Conservation (phyloP, 2,888 invertebrate genomes). For the Rhorus exstirpatorius region DNA sequence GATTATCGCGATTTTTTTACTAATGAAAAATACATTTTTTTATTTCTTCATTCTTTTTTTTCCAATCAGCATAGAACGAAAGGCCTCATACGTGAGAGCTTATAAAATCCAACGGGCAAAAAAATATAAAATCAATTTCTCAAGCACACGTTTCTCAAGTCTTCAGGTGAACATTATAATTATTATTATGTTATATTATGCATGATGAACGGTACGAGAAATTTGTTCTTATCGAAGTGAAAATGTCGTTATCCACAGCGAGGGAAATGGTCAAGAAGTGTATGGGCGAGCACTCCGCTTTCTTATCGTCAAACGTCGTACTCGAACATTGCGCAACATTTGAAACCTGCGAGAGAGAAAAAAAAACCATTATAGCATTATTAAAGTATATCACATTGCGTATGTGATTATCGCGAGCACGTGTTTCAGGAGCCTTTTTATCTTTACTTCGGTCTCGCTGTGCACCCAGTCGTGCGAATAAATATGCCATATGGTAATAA, state of each 20-base stretch:
- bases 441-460: not conserved
- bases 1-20: not conserved
- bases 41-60: too few relatives aligned
- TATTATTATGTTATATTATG: slow-evolving; percentile 31
- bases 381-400: slow-evolving; percentile 14
- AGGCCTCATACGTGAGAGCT: slow-evolving; percentile 40
- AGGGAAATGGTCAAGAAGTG: slow-evolving; percentile 34
- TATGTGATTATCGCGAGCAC: slow-evolving; percentile 2
- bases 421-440: not conserved
- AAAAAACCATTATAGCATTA: slow-evolving; percentile 34
- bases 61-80: not conserved
- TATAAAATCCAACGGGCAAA: too few relatives aligned
- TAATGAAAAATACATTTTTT: not conserved
- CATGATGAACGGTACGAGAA: slow-evolving; percentile 46
- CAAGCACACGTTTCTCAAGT: slow-evolving; percentile 32
- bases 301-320: slow-evolving; percentile 44
- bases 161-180: slow-evolving; percentile 23
- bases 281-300: not conserved
- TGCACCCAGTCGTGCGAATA: slow-evolving; percentile 29
- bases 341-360: not conserved
- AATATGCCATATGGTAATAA: slow-evolving; percentile 7
- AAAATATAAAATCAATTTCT: slow-evolving; percentile 43
- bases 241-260: slow-evolving; percentile 46
- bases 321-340: slow-evolving; percentile 24
- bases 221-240: slow-evolving; percentile 44